Percentiles rank a stretch among this genome's conserved stretches.
Conservation (phyloP, 2,888 invertebrate genomes). For the Spicauda simplicius region DNA sequence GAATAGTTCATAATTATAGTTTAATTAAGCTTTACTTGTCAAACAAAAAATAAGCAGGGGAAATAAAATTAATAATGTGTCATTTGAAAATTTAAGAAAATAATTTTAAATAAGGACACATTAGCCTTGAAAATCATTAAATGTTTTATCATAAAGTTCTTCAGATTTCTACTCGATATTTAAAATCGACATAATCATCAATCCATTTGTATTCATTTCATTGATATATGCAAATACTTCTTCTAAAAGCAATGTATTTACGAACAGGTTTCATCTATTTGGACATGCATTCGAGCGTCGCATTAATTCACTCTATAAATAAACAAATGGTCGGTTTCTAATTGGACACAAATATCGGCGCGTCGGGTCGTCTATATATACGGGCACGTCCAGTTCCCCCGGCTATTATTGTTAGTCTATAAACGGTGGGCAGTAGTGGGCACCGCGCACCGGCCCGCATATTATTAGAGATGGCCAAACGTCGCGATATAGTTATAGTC, state of each 20-base stretch:
- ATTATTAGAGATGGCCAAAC: slow-evolving; percentile 77
- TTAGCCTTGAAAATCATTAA: no score
- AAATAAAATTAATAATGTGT: no score
- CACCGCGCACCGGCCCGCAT: slow-evolving; percentile 53
- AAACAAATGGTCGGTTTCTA: slow-evolving; percentile 13
- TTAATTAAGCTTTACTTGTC: no score
- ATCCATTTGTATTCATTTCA: no score
- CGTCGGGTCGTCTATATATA: slow-evolving; percentile 27
- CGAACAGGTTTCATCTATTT: slow-evolving; percentile 11
- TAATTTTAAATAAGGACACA: no score
- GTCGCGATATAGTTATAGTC: slow-evolving; percentile 54
- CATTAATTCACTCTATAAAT: slow-evolving; percentile 2
- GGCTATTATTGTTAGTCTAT: slow-evolving; percentile 77
- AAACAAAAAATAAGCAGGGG: no score
- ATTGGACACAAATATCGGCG: slow-evolving; percentile 31
- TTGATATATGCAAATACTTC: no score
- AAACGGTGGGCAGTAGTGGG: slow-evolving; percentile 69
- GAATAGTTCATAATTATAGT: no score
- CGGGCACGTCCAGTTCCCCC: slow-evolving; percentile 54
- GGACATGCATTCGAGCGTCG: slow-evolving; percentile 6
- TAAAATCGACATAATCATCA: no score
- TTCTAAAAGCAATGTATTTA: not conserved
- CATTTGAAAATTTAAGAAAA: no score
- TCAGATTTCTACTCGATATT: no score
- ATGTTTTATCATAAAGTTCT: no score